Evolutionary conservation across 2,113 vertebrate species (phyloP), one percentile per base, ranked within the genome.

Genomic region (Gallinago media): DNA sequence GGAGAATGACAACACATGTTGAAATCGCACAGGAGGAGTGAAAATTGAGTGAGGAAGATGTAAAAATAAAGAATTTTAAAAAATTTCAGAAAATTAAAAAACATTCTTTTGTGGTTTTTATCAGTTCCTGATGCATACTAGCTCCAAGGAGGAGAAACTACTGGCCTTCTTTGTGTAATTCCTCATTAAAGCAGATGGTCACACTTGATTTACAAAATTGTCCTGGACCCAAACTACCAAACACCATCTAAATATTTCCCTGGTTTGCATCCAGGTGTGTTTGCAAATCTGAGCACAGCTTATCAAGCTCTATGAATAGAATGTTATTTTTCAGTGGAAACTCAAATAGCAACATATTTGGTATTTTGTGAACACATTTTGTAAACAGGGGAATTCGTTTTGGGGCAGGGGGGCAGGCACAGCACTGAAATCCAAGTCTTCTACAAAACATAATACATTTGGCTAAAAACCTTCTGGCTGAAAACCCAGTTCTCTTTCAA

Each of bases 321-420:
- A 40, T 9, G 29, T 22, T 85, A 11, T 32, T 76, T 85, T 80
- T 85, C 3, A 79, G 22, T 50, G 26, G 76, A 78, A 88, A 63
- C 8, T 55, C 55, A 63, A 71, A n/a, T 11, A 68, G 19, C 2
- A 4, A 75, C 25, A 16, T 42, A 72, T 56, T 56, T 23, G 5
- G n/a, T 73, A 75, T 88, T 95, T 55, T 71, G 34, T 84, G 56
- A 89, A 58, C 17, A 23, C 25, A 47, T 78, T 91, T 75, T 92
- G 61, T 44, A 91, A 94, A 66, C 2, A 7, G 25, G 15, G 52
- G 42, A n/a, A 42, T 49, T 26, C 11, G 13, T 26, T 85, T 36
- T 7, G 1, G 12, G 6, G 49, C 1, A 0, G 7, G 4, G 15
- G 25, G 18, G 15, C 42, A 31, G 50, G 40, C 52, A 50, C 5